phyloP scores from a whole-genome alignment of 1,140 invertebrate genomes.

The Aphidius ervi region DNA sequence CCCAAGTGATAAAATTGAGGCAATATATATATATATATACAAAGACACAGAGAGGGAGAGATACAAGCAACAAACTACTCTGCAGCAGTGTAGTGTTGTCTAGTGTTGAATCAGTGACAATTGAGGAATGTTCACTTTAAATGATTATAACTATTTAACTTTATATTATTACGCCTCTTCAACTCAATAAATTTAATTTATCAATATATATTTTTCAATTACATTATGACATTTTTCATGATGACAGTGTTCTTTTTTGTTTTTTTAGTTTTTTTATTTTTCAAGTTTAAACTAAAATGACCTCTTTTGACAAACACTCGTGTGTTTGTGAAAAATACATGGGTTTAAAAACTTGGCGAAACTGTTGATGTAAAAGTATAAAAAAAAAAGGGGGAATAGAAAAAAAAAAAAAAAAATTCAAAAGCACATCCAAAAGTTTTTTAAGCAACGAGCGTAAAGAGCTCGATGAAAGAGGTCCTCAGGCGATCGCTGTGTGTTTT shows the following conservation, averaged over 20 bases:
- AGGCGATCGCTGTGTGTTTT: constrained; percentile 13
- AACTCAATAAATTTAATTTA: too few species aligned
- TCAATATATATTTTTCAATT: too few species aligned
- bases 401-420: constrained; percentile 13
- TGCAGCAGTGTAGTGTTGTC: too few species aligned
- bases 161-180: too few species aligned
- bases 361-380: constrained; percentile 5
- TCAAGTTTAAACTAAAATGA: neutral
- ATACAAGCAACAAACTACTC: neutral
- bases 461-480: constrained; percentile 14
- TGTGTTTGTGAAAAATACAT: constrained; percentile 8
- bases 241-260: too few species aligned
- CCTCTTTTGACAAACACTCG: neutral
- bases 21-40: neutral
- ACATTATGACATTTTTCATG: too few species aligned
- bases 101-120: too few species aligned
- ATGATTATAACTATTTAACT: too few species aligned
- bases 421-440: constrained; percentile 17
- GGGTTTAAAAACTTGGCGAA: neutral
- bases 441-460: constrained; percentile 10
- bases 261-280: too few species aligned
- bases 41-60: neutral
- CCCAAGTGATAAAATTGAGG: neutral
- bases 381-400: too few species aligned
- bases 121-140: too few species aligned